Percentiles rank a stretch among this genome's conserved stretches.
Evolutionary conservation across 2,113 vertebrate genomes (phyloP).

Genomic region (Grammomys dolichurus): DNA sequence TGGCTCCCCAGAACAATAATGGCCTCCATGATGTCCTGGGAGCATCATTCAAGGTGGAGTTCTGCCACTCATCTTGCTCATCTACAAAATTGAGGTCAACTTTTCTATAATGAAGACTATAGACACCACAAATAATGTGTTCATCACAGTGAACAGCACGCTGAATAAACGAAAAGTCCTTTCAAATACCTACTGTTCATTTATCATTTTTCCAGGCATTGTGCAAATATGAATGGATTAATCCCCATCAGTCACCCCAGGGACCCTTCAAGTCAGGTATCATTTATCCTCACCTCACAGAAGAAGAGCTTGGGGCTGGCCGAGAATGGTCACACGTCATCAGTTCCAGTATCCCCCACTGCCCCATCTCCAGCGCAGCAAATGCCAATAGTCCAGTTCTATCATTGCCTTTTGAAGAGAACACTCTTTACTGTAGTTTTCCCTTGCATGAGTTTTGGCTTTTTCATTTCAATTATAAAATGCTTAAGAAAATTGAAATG

Average conservation of each 20-base stretch:
- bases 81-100: not conserved
- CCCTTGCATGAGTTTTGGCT: not conserved
- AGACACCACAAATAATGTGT: not conserved
- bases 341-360: not conserved
- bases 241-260: not conserved
- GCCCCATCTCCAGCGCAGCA: not conserved
- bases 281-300: constrained; percentile 1
- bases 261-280: not conserved
- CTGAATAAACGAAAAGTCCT: not conserved
- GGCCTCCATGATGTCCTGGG: not conserved
- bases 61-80: not conserved
- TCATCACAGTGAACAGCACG: not conserved
- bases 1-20: not conserved
- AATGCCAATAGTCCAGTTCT: not conserved
- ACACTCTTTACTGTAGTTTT: not conserved
- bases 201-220: not conserved
- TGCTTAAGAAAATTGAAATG: constrained; percentile 39
- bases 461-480: not conserved
- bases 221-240: not conserved
- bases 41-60: not conserved
- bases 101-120: not conserved
- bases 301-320: not conserved
- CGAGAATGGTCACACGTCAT: not conserved
- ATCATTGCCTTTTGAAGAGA: not conserved
- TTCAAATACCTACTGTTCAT: not conserved